phyloP scores from a whole-genome alignment of 1,140 invertebrate species.

The Lethocerus indicus region DNA sequence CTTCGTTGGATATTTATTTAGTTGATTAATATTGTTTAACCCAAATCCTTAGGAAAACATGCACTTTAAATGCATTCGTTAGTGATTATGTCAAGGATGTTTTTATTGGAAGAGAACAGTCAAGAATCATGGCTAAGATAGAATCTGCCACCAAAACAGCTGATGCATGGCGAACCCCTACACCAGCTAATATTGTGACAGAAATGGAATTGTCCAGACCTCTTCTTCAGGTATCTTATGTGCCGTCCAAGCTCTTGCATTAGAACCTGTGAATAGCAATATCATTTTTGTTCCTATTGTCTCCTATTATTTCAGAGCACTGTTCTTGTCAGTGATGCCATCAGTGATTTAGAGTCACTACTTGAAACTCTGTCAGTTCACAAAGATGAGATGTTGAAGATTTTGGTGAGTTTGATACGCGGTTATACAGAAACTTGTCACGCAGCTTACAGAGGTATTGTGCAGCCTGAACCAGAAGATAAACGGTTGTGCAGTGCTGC shows the following conservation, averaged over 20 bases:
- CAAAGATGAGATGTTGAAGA: constrained; percentile 46
- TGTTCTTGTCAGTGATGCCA: constrained; percentile 48
- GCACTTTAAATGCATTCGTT: constrained; percentile 54
- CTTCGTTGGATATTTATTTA: background rate
- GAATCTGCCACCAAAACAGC: constrained; percentile 50
- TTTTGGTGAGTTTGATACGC: constrained; percentile 47
- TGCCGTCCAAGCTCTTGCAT: background rate
- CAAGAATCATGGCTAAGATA: constrained; percentile 37
- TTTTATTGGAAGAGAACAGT: constrained; percentile 40
- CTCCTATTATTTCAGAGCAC: constrained; percentile 47
- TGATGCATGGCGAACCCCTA: constrained; percentile 53
- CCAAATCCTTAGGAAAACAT: constrained; percentile 24
- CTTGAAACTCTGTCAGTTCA: constrained; percentile 55
- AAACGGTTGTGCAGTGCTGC: constrained; percentile 67
- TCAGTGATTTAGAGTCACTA: constrained; percentile 46
- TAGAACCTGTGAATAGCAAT: background rate
- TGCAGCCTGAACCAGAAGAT: constrained; percentile 64
- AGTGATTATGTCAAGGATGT: constrained; percentile 57
- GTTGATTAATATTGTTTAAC: constrained; percentile 17
- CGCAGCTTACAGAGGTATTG: constrained; percentile 54
- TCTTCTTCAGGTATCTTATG: constrained; percentile 40
- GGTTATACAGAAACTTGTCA: constrained; percentile 61
- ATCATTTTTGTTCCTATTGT: background rate
- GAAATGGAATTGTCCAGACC: constrained; percentile 41
- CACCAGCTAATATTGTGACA: constrained; percentile 44